Evolutionary conservation across 2,888 invertebrate species (phyloP), one percentile per base, ranked within the genome.

Genomic region (Parnassius apollo): DNA sequence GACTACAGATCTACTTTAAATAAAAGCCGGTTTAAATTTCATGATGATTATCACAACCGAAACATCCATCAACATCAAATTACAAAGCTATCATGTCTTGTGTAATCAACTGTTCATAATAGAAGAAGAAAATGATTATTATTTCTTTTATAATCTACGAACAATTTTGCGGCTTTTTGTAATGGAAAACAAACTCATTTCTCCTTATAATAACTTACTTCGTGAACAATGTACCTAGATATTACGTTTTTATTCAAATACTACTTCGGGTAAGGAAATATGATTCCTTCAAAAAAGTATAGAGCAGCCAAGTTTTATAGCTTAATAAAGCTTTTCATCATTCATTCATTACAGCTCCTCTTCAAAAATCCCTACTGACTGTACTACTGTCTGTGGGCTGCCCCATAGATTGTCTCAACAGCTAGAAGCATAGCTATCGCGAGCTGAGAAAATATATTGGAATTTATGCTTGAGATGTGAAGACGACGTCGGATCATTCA

Each of bases 31-130:
- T 61, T 61, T 57, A 51, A 61, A 61, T 61, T 61, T 61, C 61
- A 56, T 51, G 42, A 45, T 57, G 51, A 61, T 61, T 61, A 57
- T 61, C 56, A 61, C 12, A 18, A 42, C 61, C 61, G 61, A 61
- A 61, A 61, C 56, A 61, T 61, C 51, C 56, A 61, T 61, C 61
- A 57, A 61, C 61, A 42, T 57, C 61, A 61, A 57, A 61, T 57
- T 57, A 57, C 42, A 57, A 61, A 11, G 61, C 61, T 51, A 57
- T 61, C 61, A 50, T 56, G 50, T 42, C 51, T 61, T 56, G 56
- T 56, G 56, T 46, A 56, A 61, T 61, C 56, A 57, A 61, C 18
- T 57, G 57, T 61, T 51, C n/a, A 52, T 61, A 56, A 61, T 51
- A 56, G 51, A 46, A 18, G 51, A 46, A 42, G 45, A 57, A 61